Evolutionary conservation across 2,113 vertebrate genomes (phyloP).

Genomic region (Chionis minor): DNA sequence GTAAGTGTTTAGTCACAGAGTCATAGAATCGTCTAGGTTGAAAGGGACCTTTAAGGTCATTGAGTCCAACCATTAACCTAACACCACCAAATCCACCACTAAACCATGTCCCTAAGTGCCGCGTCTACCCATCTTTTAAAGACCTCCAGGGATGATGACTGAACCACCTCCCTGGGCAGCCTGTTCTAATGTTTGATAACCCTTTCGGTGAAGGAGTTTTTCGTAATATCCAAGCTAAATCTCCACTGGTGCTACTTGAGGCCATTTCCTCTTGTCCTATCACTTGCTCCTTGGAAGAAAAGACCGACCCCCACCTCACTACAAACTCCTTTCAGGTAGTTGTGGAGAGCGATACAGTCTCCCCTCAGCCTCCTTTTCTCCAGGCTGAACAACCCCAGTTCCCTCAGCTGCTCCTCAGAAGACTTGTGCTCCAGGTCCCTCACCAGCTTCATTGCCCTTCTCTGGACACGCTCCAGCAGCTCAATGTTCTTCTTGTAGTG

Average conservation of each 20-base stretch:
- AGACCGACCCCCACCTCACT: background rate
- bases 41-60: background rate
- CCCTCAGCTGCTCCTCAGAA: background rate
- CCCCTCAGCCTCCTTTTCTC: background rate
- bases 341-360: background rate
- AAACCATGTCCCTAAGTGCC: background rate
- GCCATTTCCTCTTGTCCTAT: background rate
- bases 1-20: background rate
- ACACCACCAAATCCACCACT: background rate
- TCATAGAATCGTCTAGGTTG: background rate
- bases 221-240: background rate
- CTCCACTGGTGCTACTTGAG: background rate
- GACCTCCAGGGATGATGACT: background rate
- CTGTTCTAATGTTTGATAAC: background rate
- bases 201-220: background rate
- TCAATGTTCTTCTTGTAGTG: background rate
- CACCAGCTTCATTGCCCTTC: background rate
- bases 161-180: background rate
- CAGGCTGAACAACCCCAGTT: background rate
- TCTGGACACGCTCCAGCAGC: background rate
- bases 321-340: background rate
- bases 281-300: background rate
- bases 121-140: background rate
- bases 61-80: background rate
- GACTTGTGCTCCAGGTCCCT: background rate